Conservation (phyloP, 2,797 vertebrate species). For the Lagodon rhomboides region DNA sequence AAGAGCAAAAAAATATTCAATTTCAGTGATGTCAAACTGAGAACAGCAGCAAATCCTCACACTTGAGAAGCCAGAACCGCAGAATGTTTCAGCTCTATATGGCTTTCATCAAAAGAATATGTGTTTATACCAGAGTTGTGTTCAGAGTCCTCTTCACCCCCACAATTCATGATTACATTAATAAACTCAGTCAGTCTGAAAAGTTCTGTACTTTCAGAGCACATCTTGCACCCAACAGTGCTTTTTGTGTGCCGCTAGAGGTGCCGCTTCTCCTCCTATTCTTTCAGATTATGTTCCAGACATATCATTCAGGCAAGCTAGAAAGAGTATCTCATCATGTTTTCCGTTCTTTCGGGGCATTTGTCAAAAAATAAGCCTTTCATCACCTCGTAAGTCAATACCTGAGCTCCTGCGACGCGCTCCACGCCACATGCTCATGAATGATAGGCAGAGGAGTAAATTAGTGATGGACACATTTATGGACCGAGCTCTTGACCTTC, state of each 20-base stretch:
- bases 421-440: conserved; percentile 67
- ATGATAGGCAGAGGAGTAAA: conserved; percentile 75
- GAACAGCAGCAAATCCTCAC: not conserved
- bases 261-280: conserved; percentile 35
- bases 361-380: conserved; percentile 67
- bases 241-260: conserved; percentile 43
- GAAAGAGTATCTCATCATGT: conserved; percentile 43
- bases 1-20: not conserved
- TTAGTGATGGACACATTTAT: conserved; percentile 82
- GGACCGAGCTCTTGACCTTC: conserved; percentile 74
- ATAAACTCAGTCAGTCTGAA: conserved; percentile 45
- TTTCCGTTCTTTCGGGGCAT: conserved; percentile 61
- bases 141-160: conserved; percentile 31
- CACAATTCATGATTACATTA: conserved; percentile 31
- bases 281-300: conserved; percentile 45
- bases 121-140: not conserved
- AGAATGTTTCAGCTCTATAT: not conserved
- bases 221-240: conserved; percentile 39
- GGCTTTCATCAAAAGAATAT: not conserved
- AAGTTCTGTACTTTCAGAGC: conserved; percentile 53
- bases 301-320: conserved; percentile 41
- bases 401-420: conserved; percentile 35
- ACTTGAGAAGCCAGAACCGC: not conserved
- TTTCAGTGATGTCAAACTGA: not conserved
- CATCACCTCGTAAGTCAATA: conserved; percentile 62